Percentiles rank a stretch among this genome's conserved stretches.
Evolutionary conservation across 2,888 invertebrate species (phyloP).

Genomic region (Allygus modestus): DNA sequence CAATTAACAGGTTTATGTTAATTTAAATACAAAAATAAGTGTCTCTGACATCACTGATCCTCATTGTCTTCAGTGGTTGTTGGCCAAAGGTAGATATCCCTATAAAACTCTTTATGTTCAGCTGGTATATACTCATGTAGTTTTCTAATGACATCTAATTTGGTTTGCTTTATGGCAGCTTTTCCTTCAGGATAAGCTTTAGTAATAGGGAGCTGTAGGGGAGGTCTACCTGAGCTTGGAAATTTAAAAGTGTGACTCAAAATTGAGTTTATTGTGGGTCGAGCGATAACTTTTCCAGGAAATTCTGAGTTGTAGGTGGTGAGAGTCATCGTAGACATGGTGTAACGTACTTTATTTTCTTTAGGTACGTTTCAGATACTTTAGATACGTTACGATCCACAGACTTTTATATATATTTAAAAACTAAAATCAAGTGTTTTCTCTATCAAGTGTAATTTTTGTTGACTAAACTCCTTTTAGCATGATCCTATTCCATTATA

Average conservation of each 20-base stretch:
- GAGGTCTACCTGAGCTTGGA: slow-evolving; percentile 20
- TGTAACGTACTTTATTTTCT: slow-evolving; percentile 24
- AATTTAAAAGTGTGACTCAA: slow-evolving; percentile 19
- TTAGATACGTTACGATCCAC: slow-evolving; percentile 19
- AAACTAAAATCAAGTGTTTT: no score
- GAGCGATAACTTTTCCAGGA: not conserved
- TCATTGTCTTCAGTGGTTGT: slow-evolving; percentile 35
- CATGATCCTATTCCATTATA: no score
- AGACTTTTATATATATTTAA: slow-evolving; percentile 1
- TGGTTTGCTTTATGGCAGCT: slow-evolving; percentile 17
- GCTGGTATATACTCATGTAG: slow-evolving; percentile 15
- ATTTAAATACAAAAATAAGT: not conserved
- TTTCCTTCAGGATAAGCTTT: slow-evolving; percentile 34
- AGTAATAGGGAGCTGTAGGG: slow-evolving; percentile 17
- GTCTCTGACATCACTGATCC: not conserved
- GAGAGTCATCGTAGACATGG: slow-evolving; percentile 15
- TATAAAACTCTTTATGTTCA: slow-evolving; percentile 23
- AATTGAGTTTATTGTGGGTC: slow-evolving; percentile 20
- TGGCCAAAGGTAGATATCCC: slow-evolving; percentile 19
- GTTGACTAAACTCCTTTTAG: no score
- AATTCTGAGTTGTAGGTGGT: slow-evolving; percentile 22
- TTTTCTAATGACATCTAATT: slow-evolving; percentile 32
- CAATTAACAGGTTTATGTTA: not conserved
- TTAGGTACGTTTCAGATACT: not conserved
- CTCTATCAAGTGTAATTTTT: no score